phyloP scores from a whole-genome alignment of 2,888 invertebrate genomes.

The Isoperla grammatica region DNA sequence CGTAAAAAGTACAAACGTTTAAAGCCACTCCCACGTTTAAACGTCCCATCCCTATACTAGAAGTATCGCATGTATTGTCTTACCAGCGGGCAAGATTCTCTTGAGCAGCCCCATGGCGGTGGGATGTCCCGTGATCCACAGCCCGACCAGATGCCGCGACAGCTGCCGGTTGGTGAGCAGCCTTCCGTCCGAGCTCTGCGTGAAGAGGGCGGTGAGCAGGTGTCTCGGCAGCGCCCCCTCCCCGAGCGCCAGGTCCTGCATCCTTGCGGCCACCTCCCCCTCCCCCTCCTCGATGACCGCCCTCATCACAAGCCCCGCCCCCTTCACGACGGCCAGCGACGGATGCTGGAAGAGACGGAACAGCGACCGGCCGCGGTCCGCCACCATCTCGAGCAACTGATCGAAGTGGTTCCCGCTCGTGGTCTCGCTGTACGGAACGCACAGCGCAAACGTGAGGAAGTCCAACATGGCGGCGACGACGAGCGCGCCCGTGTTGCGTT shows the following conservation, averaged over 20 bases:
- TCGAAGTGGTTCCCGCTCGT: slow-evolving; percentile 97
- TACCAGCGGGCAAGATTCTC: slow-evolving; percentile 59
- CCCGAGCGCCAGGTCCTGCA: slow-evolving; percentile 93
- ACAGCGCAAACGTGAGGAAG: slow-evolving; percentile 94
- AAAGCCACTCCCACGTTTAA: no score
- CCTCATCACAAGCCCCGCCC: slow-evolving; percentile 94
- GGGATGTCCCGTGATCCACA: slow-evolving; percentile 95
- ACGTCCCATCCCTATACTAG: no score
- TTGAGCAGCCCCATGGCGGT: slow-evolving; percentile 81
- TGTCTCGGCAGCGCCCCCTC: slow-evolving; percentile 96
- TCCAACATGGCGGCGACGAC: slow-evolving; percentile 98
- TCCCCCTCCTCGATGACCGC: slow-evolving; percentile 98
- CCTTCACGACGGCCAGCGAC: slow-evolving; percentile 96
- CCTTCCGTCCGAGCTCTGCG: slow-evolving; percentile 70
- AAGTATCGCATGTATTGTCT: no score
- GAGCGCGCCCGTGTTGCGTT: slow-evolving; percentile 88
- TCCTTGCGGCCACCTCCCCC: slow-evolving; percentile 81
- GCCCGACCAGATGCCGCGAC: slow-evolving; percentile 86
- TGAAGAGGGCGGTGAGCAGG: slow-evolving; percentile 83
- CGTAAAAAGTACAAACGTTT: no score
- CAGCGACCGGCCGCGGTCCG: slow-evolving; percentile 81
- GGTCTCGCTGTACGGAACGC: slow-evolving; percentile 98
- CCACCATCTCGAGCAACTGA: slow-evolving; percentile 86
- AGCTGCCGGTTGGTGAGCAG: slow-evolving; percentile 84
- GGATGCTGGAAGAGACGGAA: slow-evolving; percentile 96